Conservation (phyloP, 2,113 vertebrate genomes). For the Polyodon spathula region DNA sequence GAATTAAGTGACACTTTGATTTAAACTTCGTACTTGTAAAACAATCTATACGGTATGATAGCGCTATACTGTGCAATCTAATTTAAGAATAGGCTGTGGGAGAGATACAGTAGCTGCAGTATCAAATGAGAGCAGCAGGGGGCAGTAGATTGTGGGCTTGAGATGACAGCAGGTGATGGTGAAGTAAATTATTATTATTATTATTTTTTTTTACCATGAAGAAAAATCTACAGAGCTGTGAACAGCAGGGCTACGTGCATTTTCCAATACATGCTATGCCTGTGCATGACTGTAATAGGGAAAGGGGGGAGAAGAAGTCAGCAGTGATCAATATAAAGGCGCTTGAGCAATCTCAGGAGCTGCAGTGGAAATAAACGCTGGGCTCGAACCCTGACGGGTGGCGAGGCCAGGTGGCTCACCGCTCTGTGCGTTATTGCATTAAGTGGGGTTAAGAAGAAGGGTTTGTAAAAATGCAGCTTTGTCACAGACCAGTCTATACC, state of each 20-base stretch:
- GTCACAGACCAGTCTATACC: no score
- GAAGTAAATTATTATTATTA: no score
- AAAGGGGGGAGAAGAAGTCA: background rate
- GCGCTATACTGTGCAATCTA: conserved; percentile 44
- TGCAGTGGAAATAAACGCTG: background rate
- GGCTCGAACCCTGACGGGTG: no score
- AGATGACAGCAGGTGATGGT: conserved; percentile 23
- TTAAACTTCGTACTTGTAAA: conserved; percentile 40
- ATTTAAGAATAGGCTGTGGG: conserved; percentile 36
- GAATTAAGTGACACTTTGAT: conserved; percentile 16
- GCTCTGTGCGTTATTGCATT: no score
- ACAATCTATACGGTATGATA: no score
- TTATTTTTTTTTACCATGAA: conserved; percentile 5
- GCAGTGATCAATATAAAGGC: background rate
- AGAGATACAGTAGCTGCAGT: conserved; percentile 46
- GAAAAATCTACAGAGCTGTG: conserved; percentile 12
- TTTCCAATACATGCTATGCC: background rate
- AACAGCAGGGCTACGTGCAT: background rate
- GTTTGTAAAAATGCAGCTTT: no score
- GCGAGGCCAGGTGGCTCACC: no score
- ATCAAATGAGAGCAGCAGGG: conserved; percentile 47
- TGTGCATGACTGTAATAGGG: background rate
- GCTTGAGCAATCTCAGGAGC: background rate
- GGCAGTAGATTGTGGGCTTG: conserved; percentile 56
- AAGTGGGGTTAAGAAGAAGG: no score